A percentile compares a stretch with the other conserved stretches of the same genome.
phyloP scores from a whole-genome alignment of 2,888 invertebrate species.

The Microctonus brassicae region DNA sequence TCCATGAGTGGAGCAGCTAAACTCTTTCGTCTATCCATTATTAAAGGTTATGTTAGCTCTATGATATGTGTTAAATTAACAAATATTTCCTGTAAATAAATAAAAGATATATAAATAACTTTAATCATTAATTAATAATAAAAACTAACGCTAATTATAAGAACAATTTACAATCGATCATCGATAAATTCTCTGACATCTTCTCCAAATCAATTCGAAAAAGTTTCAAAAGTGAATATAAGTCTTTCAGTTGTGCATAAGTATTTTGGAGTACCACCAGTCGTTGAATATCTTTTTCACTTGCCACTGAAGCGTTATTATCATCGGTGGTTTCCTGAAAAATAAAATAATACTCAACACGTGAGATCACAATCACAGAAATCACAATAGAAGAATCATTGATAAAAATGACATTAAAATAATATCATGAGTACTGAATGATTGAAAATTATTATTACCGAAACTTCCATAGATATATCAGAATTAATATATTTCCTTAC shows the following conservation, averaged over 20 bases:
- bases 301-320: conserved; percentile 16
- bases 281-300: conserved; percentile 28
- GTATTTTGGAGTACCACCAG: conserved; percentile 44
- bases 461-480: conserved; percentile 18
- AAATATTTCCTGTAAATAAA: conserved; percentile 1
- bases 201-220: conserved; percentile 51
- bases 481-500: too few relatives aligned
- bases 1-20: not conserved
- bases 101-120: not conserved
- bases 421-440: not conserved
- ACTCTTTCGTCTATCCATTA: conserved; percentile 20
- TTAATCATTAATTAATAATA: not conserved
- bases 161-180: conserved; percentile 26
- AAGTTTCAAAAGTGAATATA: conserved; percentile 45
- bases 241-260: conserved; percentile 46
- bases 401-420: not conserved
- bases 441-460: conserved; percentile 22
- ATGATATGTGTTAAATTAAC: not conserved
- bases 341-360: not conserved
- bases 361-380: not conserved
- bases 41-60: not conserved
- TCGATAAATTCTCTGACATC: conserved; percentile 38
- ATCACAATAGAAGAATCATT: not conserved
- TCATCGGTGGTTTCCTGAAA: conserved; percentile 23
- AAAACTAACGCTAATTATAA: not conserved